Base-by-base conservation (phyloP, 2,113 vertebrate genomes). In the Cyanoliseus patagonus region DNA sequence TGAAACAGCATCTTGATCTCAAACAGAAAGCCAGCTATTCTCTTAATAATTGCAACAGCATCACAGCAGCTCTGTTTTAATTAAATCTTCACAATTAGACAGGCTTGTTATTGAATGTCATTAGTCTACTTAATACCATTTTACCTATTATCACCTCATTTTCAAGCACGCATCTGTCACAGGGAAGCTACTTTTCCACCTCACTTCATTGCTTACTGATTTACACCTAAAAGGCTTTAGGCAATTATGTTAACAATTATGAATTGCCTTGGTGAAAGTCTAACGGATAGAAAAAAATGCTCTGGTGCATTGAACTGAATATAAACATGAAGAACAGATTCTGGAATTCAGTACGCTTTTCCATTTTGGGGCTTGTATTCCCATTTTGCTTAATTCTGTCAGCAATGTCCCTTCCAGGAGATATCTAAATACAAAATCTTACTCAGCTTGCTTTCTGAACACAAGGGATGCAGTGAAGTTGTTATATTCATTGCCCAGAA, bases 121-220 rank as follows among this genome's bases (percentile, higher is more conserved):
- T 97, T 97, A 97, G 95, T 94, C 86, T 97, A 83, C 92, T 94
- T 95, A 97, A 95, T 88, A 84, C 86, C 57, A 17, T 83, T 95
- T 93, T 83, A 82, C 53, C 62, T 88, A 83, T 97, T 96, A 92
- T 95, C 97, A 93, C 97, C 97, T 98, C 93, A 86, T 97, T 97
- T 97, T 93, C 96, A 86, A 95, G 93, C 74, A 69, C 3, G 8
- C 83, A 72, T 93, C 97, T 97, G 97, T 87, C 92, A 88, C 85
- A 89, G 80, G 67, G 28, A 78, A 97, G 94, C 86, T 72, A 77
- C 87, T 92, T 94, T 88, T 89, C 89, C 51, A 51, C 64, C 73
- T 95, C 95, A 68, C 90, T 95, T 95, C 78, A 46, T 83, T 95
- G 91, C 75, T 95, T 94, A 75, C 79, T 85, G 67, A 87, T 95